Evolutionary conservation across 2,888 invertebrate species (phyloP), one percentile per base, ranked within the genome.

Genomic region (Cephus runcator): DNA sequence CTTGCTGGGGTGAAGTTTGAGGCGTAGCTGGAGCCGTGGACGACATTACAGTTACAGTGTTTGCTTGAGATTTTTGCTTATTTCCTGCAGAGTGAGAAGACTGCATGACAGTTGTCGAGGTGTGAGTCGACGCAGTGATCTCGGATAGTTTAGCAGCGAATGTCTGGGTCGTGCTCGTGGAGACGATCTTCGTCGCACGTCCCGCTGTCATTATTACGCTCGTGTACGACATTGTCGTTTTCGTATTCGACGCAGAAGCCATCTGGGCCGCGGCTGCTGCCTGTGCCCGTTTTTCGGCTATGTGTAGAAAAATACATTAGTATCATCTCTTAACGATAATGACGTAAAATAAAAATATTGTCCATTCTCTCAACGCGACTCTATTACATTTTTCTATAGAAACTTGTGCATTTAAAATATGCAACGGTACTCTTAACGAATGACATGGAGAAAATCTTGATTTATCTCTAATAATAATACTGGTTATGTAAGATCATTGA

Each of bases 71-170:
- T 79, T 88, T 87, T 76, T 85, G 85, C 81, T 88, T 88, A 78
- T 83, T 86, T 78, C 85, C 83, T 73, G 84, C 81, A 73, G 83
- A 85, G 79, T 88, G 87, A 81, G 85, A 86, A 69, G 87, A 85
- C 81, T 87, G 89, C 83, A 85, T 86, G 75, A 88, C 83, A 74
- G 87, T 85, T 36, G 88, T 79, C 78, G 87, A 80, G 85, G 84
- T 81, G 81, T 88, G 83, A 79, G 89, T 85, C 79, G 91, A 85
- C 82, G 89, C 89, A 84, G 92, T 92, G 86, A 92, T 91, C 92
- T 94, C 94, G 12, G 95, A 94, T 78, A 96, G 93, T 91, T 96
- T 96, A 78, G 95, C 95, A 31, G 96, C 96, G 92, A 96, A 96
- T 1, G 95, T 95, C 92, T 94, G 94, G 75, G 93, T 93, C n/a